These are phyloP conservation scores for Polypedilum pembai DNA, from an alignment of 1,140 invertebrate genomes.

Conservation along the genomic window DNA sequence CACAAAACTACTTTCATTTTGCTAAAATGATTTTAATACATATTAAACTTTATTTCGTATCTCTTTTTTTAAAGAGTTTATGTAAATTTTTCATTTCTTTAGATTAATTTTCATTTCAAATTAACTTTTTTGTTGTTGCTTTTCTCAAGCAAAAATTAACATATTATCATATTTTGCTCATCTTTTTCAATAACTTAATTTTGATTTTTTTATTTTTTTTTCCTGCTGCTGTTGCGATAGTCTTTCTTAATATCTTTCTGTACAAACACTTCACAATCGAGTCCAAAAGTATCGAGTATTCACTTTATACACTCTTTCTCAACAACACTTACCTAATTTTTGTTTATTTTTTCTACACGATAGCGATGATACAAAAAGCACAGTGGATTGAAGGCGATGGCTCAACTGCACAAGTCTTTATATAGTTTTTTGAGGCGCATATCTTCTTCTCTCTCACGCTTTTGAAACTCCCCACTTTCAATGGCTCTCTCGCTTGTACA, in stretches of 20 bases:
- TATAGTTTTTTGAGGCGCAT: conserved; percentile 23
- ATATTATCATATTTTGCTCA: too few relatives aligned
- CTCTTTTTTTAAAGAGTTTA: neutral
- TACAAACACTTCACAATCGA: too few relatives aligned
- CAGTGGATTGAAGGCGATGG: conserved; percentile 7
- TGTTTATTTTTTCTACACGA: neutral
- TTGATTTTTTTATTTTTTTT: too few relatives aligned
- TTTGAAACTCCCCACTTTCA: neutral
- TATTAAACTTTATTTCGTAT: neutral
- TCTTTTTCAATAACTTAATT: too few relatives aligned
- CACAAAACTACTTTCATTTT: conserved; percentile 44
- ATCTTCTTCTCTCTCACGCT: neutral
- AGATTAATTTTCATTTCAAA: too few relatives aligned
- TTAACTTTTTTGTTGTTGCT: too few relatives aligned
- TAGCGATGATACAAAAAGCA: neutral
- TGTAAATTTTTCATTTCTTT: neutral
- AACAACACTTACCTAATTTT: too few relatives aligned
- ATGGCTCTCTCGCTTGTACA: neutral
- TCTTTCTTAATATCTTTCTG: too few relatives aligned
- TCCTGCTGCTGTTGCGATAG: too few relatives aligned
- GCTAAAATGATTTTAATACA: neutral
- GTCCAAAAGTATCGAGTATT: too few relatives aligned
- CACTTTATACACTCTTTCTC: too few relatives aligned
- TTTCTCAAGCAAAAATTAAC: too few relatives aligned
- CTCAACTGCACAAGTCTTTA: neutral